Base-by-base conservation (phyloP, 2,888 invertebrate genomes). In the Thelaira solivaga region DNA sequence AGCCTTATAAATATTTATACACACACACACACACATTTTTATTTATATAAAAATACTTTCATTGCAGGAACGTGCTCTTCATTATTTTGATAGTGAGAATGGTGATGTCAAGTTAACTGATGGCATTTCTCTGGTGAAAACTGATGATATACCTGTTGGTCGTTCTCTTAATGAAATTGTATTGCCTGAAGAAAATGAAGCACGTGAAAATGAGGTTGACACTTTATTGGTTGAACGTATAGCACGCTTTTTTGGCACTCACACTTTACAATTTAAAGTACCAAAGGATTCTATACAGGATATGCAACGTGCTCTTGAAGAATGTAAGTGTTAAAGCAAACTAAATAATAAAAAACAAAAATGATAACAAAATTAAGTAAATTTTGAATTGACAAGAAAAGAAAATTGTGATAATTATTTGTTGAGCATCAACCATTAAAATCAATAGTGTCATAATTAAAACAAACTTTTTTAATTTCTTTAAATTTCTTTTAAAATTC, bases 251-350 rank as follows among this genome's bases (percentile, higher is more conserved):
- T 91, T 95, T 81, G 93, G 94, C 84, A 93, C 93, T 59, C 95
- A 95, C 84, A 93, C 94, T 16, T 90, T 96, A 45, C 95, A 96
- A 86, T 92, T 96, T 84, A 95, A 95, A 88, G 91, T 96, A 83
- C 95, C 95, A 83, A 92, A 92, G 78, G 92, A 92, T 59, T 92
- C 93, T 45, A 92, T 94, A 82, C 91, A 93, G 82, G 93, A 94
- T 83, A 91, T 95, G 87, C 92, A 94, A 85, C 92, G 94, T 82
- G 94, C 95, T n/a, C 90, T 94, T 55, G 95, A 94, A 85, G 95
- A 95, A 93, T 95, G 95, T 95, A 91, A 92, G 87, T 86, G 81
- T 4, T 22, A 49, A 13, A 57, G 3, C 6, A 34, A 43, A 16
- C 10, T 10, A 24, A 20, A 4, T 18, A 13, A 18, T 4, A 11